phyloP scores from a whole-genome alignment of 2,888 invertebrate genomes.

The Glaucopsyche alexis region DNA sequence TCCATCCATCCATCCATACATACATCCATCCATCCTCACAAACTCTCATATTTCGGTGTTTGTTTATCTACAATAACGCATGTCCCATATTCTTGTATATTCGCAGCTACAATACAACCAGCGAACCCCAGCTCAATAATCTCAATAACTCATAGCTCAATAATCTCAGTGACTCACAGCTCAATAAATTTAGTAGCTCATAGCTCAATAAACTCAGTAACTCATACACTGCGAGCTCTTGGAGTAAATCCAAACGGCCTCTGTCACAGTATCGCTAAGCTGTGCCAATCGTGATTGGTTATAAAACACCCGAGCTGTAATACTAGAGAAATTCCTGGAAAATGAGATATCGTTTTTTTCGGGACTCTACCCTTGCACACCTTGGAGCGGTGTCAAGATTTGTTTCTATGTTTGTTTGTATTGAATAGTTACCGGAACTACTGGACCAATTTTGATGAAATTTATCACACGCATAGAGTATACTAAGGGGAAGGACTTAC shows the following conservation, averaged over 20 bases:
- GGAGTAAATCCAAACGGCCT: conserved; percentile 40
- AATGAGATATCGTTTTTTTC: not conserved
- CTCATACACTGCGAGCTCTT: conserved; percentile 23
- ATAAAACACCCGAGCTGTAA: conserved; percentile 8
- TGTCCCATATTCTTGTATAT: too few species aligned
- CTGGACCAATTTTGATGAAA: not conserved
- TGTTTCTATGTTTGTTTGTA: not conserved
- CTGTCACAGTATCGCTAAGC: conserved; percentile 30
- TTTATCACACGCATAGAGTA: not conserved
- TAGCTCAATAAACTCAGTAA: not conserved
- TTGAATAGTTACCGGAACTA: too few species aligned
- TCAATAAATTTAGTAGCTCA: not conserved
- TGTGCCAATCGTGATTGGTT: conserved; percentile 23
- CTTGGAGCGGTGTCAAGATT: too few species aligned
- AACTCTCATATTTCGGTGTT: too few species aligned
- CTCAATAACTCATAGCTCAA: too few species aligned
- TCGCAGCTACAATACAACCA: too few species aligned
- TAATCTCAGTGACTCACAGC: not conserved
- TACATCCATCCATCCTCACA: too few species aligned
- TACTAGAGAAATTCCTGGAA: not conserved
- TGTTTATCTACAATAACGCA: too few species aligned
- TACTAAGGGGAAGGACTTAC: not conserved
- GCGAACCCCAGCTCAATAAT: too few species aligned
- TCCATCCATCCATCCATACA: too few species aligned
- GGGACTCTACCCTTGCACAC: too few species aligned